Evolutionary conservation across 1,140 invertebrate genomes (phyloP).

Genomic region (Whitmania pigra): DNA sequence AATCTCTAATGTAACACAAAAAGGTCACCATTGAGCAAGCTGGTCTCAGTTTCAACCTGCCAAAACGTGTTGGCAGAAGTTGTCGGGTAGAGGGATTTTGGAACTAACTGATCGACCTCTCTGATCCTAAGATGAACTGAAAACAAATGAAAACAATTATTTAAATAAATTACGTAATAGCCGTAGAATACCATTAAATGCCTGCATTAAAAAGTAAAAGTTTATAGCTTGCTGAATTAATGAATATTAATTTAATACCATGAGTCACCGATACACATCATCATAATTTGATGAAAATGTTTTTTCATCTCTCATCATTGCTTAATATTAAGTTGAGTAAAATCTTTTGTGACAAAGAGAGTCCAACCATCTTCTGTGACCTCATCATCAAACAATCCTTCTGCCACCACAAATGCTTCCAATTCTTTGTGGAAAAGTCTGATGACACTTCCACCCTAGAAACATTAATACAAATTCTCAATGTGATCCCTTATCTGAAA

Average conservation of each 20-base stretch:
- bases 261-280: no score
- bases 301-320: no score
- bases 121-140: conserved; percentile 26
- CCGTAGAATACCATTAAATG: no score
- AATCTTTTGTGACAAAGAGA: no score
- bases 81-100: conserved; percentile 24
- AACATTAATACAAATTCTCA: neutral
- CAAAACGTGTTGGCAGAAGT: conserved; percentile 27
- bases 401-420: conserved; percentile 40
- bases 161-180: neutral
- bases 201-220: no score
- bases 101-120: conserved; percentile 24
- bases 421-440: conserved; percentile 42
- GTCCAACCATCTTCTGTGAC: conserved; percentile 38
- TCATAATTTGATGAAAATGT: no score
- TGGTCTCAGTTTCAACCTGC: conserved; percentile 25
- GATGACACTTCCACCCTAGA: conserved; percentile 34
- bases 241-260: no score
- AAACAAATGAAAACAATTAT: neutral
- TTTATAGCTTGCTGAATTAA: no score
- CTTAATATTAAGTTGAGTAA: no score
- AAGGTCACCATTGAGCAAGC: conserved; percentile 18
- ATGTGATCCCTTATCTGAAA: no score
- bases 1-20: neutral
- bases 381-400: conserved; percentile 40